phyloP scores from a whole-genome alignment of 2,888 invertebrate genomes.

The Pelosia muscerda region DNA sequence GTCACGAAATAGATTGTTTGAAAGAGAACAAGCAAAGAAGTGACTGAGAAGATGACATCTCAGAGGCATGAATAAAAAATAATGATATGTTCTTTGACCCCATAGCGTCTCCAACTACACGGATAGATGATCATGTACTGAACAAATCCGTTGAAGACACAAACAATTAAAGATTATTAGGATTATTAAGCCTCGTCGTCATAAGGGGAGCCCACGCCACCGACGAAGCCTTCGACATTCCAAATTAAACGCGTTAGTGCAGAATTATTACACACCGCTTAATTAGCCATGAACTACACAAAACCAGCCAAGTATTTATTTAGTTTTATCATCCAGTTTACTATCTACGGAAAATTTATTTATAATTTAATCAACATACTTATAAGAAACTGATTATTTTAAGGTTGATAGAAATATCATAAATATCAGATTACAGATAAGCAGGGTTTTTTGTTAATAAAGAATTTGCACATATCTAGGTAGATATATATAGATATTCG shows the following conservation, averaged over 20 bases:
- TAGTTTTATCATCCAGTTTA: constrained; percentile 6
- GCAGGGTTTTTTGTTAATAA: neutral
- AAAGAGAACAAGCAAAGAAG: neutral
- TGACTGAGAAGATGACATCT: too few species aligned
- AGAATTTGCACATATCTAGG: neutral
- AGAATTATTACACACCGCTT: constrained; percentile 10
- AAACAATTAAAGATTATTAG: neutral
- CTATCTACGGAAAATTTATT: constrained; percentile 8
- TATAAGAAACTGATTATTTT: constrained; percentile 7
- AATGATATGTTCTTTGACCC: too few species aligned
- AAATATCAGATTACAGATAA: neutral
- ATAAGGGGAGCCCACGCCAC: neutral
- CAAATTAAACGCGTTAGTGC: constrained; percentile 9
- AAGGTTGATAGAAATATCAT: neutral
- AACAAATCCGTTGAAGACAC: constrained; percentile 15
- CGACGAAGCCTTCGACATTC: constrained; percentile 1
- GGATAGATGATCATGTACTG: neutral
- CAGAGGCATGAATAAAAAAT: too few species aligned
- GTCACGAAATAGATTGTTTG: too few species aligned
- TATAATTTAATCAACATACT: neutral
- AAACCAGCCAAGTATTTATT: neutral
- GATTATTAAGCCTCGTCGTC: neutral
- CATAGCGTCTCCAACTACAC: neutral
- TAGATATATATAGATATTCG: neutral
- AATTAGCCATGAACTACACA: constrained; percentile 17